Base-by-base conservation (phyloP, 2,797 vertebrate genomes). In the Zalophus californianus region DNA sequence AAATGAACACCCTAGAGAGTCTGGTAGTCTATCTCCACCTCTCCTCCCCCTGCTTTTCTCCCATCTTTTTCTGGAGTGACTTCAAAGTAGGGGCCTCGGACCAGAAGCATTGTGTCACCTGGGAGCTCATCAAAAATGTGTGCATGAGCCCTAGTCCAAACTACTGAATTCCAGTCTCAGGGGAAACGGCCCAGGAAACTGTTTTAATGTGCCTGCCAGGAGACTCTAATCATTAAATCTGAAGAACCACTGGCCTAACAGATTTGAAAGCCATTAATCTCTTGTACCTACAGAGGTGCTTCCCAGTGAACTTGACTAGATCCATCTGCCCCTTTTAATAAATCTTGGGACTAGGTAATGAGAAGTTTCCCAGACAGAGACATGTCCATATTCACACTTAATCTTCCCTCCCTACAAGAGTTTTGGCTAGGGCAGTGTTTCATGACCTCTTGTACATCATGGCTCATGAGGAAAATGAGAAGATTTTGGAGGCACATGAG, bases 381-480 rank as follows among this genome's bases (percentile, higher is more conserved):
- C 44, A 54, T 32, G n/a, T 72, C 87, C 95, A 87, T 48, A 60
- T 66, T 79, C 58, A 86, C 50, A 85, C 44, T 85, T 86, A 32
- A 56, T 44, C 44, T 50, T 83, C 56, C 56, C 21, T 97, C 29
- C 27, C 56, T 62, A 35, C 11, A 95, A 85, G 58, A 96, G 56
- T n/a, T 21, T 70, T 79, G n/a, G 13, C 54, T 41, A 48, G 27
- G 27, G 5, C 72, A 91, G 44, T 88, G 16, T 66, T 85, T 87
- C 82, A 66, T 52, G 90, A 72, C 29, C 48, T 87, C 44, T 79
- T 58, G 15, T 35, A 60, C 44, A 48, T 79, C 3, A 3, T 54
- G 70, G 44, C 29, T 97, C 25, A 70, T 7, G 29, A 79, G 15
- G 7, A 38, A 91, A 93, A 90, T 29, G 35, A 93, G 60, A 97